phyloP scores from a whole-genome alignment of 2,113 vertebrate genomes.

The Festucalex cinctus region DNA sequence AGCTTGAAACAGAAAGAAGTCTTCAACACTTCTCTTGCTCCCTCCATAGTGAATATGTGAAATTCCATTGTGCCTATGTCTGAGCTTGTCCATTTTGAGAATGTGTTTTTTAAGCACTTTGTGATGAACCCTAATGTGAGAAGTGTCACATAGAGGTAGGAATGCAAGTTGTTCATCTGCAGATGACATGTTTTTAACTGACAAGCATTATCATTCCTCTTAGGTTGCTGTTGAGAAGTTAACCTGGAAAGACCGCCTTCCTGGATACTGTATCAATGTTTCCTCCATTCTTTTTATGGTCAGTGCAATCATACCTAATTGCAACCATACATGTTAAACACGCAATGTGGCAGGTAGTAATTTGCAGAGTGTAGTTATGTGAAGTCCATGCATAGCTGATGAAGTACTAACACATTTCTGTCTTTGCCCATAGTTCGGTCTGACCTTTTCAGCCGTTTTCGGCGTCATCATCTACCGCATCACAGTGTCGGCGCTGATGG shows the following conservation, averaged over 20 bases:
- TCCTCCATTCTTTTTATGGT: conserved; percentile 96
- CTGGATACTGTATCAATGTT: conserved; percentile 88
- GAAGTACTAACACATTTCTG: neutral
- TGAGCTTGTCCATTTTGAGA: neutral
- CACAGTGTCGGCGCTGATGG: conserved; percentile 84
- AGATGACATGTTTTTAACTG: neutral
- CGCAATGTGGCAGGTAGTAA: neutral
- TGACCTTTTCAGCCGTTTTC: conserved; percentile 91
- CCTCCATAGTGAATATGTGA: neutral
- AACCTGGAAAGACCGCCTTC: conserved; percentile 87
- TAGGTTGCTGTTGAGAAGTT: conserved; percentile 80
- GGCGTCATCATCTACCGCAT: conserved; percentile 92
- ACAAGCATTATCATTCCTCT: conserved; percentile 3
- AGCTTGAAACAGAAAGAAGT: neutral
- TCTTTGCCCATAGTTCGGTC: conserved; percentile 73
- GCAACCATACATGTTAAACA: neutral
- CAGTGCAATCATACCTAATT: conserved; percentile 22
- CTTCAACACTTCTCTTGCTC: neutral
- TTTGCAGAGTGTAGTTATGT: neutral
- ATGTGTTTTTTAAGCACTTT: neutral
- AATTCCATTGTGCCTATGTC: neutral
- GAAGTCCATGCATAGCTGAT: neutral
- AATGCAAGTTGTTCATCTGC: neutral
- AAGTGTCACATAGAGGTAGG: neutral
- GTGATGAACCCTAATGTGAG: neutral